Conservation (phyloP, 1,140 invertebrate species). For the Achroia grisella region DNA sequence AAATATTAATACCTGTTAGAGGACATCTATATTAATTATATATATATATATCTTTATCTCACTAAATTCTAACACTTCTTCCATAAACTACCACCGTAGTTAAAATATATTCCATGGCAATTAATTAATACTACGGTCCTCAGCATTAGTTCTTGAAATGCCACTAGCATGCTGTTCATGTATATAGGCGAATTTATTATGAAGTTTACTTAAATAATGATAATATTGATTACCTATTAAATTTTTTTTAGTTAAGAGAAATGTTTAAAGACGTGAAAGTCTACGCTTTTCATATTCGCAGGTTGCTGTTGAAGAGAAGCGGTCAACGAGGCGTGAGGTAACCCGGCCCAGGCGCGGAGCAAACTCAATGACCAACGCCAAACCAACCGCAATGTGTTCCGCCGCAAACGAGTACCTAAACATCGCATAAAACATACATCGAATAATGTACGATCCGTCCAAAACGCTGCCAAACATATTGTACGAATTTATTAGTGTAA, state of each 20-base stretch:
- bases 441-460: conserved; percentile 68
- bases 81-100: too few relatives aligned
- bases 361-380: conserved; percentile 17
- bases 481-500: conserved; percentile 64
- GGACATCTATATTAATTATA: too few relatives aligned
- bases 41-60: too few relatives aligned
- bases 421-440: conserved; percentile 45
- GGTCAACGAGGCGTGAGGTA: conserved; percentile 65
- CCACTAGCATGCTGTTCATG: too few relatives aligned
- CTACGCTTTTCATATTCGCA: conserved; percentile 56
- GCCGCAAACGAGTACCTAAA: conserved; percentile 40
- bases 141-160: too few relatives aligned
- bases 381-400: conserved; percentile 51
- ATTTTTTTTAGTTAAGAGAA: neutral
- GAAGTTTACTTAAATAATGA: too few relatives aligned
- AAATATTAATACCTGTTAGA: too few relatives aligned
- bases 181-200: too few relatives aligned
- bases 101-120: too few relatives aligned
- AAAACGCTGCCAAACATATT: conserved; percentile 61
- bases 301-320: conserved; percentile 70
- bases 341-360: conserved; percentile 41
- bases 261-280: conserved; percentile 63
- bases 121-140: too few relatives aligned
- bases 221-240: neutral
- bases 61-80: too few relatives aligned